phyloP scores from a whole-genome alignment of 2,797 vertebrate genomes.

The Galaxias olidus region DNA sequence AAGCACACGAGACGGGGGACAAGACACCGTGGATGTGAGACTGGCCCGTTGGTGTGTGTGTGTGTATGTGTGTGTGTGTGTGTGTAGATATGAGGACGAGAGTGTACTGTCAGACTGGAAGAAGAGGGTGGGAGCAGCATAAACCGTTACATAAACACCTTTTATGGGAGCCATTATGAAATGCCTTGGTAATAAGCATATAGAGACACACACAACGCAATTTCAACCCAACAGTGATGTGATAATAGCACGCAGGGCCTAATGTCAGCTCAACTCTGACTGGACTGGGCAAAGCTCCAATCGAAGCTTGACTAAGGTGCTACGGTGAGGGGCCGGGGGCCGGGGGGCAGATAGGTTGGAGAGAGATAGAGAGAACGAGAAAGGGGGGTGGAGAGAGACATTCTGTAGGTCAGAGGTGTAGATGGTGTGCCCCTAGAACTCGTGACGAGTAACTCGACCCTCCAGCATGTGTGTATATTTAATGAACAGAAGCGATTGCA shows the following conservation, averaged over 20 bases:
- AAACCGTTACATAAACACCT: background rate
- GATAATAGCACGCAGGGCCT: too few relatives aligned
- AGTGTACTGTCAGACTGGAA: background rate
- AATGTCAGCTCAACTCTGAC: too few relatives aligned
- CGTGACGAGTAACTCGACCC: conserved; percentile 2
- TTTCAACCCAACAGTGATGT: too few relatives aligned
- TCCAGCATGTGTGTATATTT: background rate
- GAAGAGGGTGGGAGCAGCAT: background rate
- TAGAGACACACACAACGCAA: background rate
- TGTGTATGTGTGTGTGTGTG: background rate
- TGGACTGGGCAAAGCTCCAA: too few relatives aligned
- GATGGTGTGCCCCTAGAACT: background rate
- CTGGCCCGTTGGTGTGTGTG: background rate
- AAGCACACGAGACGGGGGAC: background rate
- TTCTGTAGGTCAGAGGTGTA: too few relatives aligned
- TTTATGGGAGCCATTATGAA: background rate
- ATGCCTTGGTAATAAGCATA: background rate
- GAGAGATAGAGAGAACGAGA: too few relatives aligned
- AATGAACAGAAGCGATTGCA: background rate
- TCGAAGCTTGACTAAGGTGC: too few relatives aligned
- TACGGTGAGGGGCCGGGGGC: too few relatives aligned
- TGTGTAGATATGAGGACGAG: background rate
- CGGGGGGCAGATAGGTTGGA: too few relatives aligned
- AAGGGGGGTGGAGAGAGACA: too few relatives aligned
- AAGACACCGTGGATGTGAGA: background rate